Conservation (phyloP, 1,140 invertebrate species). For the Phthorimaea operculella region DNA sequence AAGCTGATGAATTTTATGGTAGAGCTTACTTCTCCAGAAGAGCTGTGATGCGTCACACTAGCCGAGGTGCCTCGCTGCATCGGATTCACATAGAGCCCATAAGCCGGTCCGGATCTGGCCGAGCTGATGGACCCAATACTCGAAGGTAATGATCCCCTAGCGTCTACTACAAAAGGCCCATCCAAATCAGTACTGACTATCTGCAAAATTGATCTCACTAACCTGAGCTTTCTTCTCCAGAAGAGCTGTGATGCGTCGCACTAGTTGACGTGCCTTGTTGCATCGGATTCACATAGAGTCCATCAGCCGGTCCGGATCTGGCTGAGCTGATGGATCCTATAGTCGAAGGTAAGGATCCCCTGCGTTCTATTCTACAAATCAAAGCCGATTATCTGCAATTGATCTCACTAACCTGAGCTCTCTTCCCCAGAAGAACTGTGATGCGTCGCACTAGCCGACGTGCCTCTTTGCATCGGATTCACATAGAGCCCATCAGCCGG, state of each 20-base stretch:
- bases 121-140: slow-evolving; percentile 54
- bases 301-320: slow-evolving; percentile 74
- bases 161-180: slow-evolving; percentile 13
- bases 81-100: slow-evolving; percentile 84
- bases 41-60: slow-evolving; percentile 40
- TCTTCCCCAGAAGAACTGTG: slow-evolving; percentile 60
- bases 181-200: slow-evolving; percentile 16
- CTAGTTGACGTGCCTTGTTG: slow-evolving; percentile 50
- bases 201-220: too few species aligned
- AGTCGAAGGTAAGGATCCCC: slow-evolving; percentile 44
- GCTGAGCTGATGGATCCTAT: slow-evolving; percentile 56
- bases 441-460: slow-evolving; percentile 30
- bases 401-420: slow-evolving; percentile 50
- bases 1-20: slow-evolving; percentile 45
- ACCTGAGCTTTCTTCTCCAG: slow-evolving; percentile 64
- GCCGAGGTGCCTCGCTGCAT: slow-evolving; percentile 69
- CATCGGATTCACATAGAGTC: slow-evolving; percentile 85
- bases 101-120: slow-evolving; percentile 71
- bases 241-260: slow-evolving; percentile 46
- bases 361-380: slow-evolving; percentile 25
- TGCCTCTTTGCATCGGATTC: slow-evolving; percentile 77
- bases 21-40: slow-evolving; percentile 62
- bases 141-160: slow-evolving; percentile 42
- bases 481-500: slow-evolving; percentile 83
- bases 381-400: neutral